Evolutionary conservation across 2,888 invertebrate genomes (phyloP).

Genomic region (Chalcosyrphus nemorum): DNA sequence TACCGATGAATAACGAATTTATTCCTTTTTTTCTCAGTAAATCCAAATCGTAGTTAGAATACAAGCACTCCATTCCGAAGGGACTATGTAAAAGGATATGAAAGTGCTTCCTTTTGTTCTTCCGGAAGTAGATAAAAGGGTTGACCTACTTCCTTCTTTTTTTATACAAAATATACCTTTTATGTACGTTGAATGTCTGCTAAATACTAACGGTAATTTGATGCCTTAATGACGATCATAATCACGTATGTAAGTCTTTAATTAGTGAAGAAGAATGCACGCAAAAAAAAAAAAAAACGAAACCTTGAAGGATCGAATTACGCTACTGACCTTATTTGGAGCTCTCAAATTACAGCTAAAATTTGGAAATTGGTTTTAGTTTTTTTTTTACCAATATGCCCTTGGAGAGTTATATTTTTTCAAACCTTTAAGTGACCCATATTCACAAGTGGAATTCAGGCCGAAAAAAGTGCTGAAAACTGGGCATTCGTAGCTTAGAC

Average conservation of each 20-base stretch:
- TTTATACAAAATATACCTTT: neutral
- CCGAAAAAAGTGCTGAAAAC: too few species aligned
- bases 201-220: slow-evolving; percentile 43
- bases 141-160: slow-evolving; percentile 61
- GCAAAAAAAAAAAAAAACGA: neutral
- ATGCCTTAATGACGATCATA: slow-evolving; percentile 50
- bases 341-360: slow-evolving; percentile 16
- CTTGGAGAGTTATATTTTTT: neutral
- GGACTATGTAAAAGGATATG: neutral
- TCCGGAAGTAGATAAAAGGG: slow-evolving; percentile 49
- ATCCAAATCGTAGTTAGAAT: slow-evolving; percentile 4
- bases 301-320: slow-evolving; percentile 26
- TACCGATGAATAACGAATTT: slow-evolving; percentile 27
- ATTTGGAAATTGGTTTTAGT: neutral
- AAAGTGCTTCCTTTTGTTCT: slow-evolving; percentile 42
- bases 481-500: too few species aligned
- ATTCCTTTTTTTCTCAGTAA: neutral
- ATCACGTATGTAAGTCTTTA: slow-evolving; percentile 32
- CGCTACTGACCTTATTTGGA: slow-evolving; percentile 37
- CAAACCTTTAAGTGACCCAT: neutral
- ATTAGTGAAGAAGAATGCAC: neutral
- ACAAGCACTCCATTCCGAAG: neutral
- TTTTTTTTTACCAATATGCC: neutral
- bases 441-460: too few species aligned
- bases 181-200: neutral